Evolutionary conservation across 2,113 vertebrate species (phyloP).

Genomic region (Mobula birostris): DNA sequence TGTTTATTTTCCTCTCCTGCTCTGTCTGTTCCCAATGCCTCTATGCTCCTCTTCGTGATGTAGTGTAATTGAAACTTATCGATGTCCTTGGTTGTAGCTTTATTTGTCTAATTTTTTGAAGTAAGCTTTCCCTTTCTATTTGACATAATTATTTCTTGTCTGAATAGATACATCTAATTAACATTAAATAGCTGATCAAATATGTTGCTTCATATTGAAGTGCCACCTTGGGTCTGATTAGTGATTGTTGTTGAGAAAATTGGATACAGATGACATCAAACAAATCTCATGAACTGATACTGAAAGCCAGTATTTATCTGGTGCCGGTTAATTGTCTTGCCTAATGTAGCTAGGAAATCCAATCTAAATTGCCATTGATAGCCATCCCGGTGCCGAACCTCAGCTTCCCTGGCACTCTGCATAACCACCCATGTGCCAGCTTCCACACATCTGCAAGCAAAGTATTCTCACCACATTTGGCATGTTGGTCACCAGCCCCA

Average conservation of each 20-base stretch:
- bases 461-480: neutral
- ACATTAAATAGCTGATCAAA: neutral
- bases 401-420: neutral
- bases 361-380: neutral
- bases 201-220: neutral
- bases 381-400: neutral
- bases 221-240: neutral
- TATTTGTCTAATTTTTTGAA: neutral
- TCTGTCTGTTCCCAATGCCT: neutral
- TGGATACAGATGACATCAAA: neutral
- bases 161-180: neutral
- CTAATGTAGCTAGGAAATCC: neutral
- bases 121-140: neutral
- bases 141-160: neutral
- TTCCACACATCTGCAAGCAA: neutral
- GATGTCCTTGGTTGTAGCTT: neutral
- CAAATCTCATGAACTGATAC: neutral
- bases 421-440: neutral
- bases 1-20: neutral
- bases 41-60: neutral
- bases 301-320: neutral
- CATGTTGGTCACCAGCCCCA: neutral
- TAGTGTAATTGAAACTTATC: neutral
- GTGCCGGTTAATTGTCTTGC: neutral
- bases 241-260: neutral